Conservation (phyloP, 2,888 invertebrate species). For the Lobophora halterata region DNA sequence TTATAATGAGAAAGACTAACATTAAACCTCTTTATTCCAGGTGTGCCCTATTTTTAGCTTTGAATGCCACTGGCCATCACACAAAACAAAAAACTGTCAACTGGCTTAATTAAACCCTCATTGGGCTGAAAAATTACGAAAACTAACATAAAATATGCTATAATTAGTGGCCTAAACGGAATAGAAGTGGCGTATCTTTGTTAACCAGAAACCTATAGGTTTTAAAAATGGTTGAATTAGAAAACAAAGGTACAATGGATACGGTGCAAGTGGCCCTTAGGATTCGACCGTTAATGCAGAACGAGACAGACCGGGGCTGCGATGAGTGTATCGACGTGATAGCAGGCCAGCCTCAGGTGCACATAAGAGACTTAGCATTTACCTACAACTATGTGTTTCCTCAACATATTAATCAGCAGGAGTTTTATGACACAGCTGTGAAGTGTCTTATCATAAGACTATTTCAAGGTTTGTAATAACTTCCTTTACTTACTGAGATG, state of each 20-base stretch:
- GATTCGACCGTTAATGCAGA: conserved; percentile 88
- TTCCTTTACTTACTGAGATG: too few species aligned
- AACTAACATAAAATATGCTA: conserved; percentile 36
- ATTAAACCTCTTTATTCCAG: conserved; percentile 35
- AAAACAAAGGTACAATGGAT: conserved; percentile 60
- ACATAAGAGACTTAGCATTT: conserved; percentile 86
- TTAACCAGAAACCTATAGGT: conserved; percentile 4
- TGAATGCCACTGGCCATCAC: conserved; percentile 26
- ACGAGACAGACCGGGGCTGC: conserved; percentile 88
- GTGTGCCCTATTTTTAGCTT: too few species aligned
- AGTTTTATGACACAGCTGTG: conserved; percentile 88
- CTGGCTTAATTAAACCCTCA: conserved; percentile 37
- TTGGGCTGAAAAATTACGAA: conserved; percentile 32
- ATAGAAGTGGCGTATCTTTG: conserved; percentile 29
- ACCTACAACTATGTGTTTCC: conserved; percentile 92
- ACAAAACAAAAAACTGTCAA: conserved; percentile 37
- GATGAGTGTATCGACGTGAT: conserved; percentile 86
- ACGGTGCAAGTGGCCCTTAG: conserved; percentile 90
- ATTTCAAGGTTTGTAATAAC: conserved; percentile 84
- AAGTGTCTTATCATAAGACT: conserved; percentile 85
- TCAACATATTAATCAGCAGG: conserved; percentile 84
- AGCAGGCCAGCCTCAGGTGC: conserved; percentile 84
- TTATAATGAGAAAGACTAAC: background rate
- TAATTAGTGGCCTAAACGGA: conserved; percentile 15
- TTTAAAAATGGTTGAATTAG: conserved; percentile 60